A percentile compares a stretch with the other conserved stretches of the same genome.
phyloP scores from a whole-genome alignment of 1,140 invertebrate species.

The Drosophila lacertosa region DNA sequence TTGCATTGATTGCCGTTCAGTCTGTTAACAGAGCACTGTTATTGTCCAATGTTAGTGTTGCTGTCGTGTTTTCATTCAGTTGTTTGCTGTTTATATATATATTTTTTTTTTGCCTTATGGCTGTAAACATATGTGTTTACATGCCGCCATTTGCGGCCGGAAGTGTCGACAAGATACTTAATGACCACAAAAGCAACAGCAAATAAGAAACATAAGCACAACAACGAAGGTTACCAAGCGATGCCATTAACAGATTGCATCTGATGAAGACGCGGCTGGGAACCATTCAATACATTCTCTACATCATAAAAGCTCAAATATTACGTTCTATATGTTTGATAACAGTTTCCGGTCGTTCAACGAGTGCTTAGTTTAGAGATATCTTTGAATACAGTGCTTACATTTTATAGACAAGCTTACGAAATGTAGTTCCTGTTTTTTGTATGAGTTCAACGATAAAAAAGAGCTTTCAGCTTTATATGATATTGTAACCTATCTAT shows the following conservation, averaged over 20 bases:
- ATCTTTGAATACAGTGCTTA: too few species aligned
- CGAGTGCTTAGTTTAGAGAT: too few species aligned
- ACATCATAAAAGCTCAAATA: too few species aligned
- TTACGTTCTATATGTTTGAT: too few species aligned
- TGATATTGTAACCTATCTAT: too few species aligned
- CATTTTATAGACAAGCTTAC: too few species aligned
- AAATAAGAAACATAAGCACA: conserved; percentile 41
- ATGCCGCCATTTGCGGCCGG: conserved; percentile 66
- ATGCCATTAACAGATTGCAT: conserved; percentile 12
- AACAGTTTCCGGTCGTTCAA: too few species aligned
- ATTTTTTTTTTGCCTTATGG: conserved; percentile 41
- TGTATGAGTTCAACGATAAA: too few species aligned
- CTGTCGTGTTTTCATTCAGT: conserved; percentile 19
- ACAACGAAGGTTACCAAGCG: conserved; percentile 31
- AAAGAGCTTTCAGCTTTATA: too few species aligned
- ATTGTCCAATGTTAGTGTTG: conserved; percentile 38
- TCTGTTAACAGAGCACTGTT: conserved; percentile 46
- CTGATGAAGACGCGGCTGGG: background rate
- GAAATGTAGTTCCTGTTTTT: too few species aligned
- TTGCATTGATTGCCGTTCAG: conserved; percentile 36
- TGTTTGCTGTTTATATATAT: conserved; percentile 45
- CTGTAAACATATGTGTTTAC: conserved; percentile 79
- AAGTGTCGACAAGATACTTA: conserved; percentile 61
- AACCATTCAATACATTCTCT: background rate
- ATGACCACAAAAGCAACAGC: conserved; percentile 66